Evolutionary conservation across 2,888 invertebrate species (phyloP).

Genomic region (Drosophila affinis): DNA sequence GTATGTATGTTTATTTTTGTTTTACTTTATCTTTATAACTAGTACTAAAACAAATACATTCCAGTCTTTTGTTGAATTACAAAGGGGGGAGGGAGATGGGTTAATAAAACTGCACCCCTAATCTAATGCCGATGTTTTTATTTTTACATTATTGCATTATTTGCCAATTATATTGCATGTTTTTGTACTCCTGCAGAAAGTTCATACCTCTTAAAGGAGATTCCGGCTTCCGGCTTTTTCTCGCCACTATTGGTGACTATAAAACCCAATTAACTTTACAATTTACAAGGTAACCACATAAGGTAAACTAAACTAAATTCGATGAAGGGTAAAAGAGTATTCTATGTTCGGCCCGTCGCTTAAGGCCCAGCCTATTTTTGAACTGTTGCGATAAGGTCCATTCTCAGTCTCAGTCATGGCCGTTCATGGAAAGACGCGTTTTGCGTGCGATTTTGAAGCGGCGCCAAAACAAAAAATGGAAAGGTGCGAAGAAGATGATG

Average conservation of each 20-base stretch:
- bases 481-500: slow-evolving; percentile 59
- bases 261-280: not conserved
- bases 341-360: not conserved
- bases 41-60: too few species aligned
- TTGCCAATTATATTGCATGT: slow-evolving; percentile 45
- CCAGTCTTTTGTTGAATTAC: too few species aligned
- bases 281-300: too few species aligned
- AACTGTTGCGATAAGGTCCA: slow-evolving; percentile 53
- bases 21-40: too few species aligned
- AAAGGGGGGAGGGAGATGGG: not conserved
- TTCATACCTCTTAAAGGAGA: not conserved
- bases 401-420: slow-evolving; percentile 55
- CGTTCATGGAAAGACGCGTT: slow-evolving; percentile 59
- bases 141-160: slow-evolving; percentile 4
- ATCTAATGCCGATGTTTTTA: not conserved
- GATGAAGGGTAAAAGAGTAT: not conserved
- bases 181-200: not conserved
- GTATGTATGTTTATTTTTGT: too few species aligned
- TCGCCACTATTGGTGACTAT: not conserved
- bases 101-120: not conserved
- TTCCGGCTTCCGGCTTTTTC: not conserved
- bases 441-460: slow-evolving; percentile 37
- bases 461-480: slow-evolving; percentile 54
- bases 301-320: not conserved
- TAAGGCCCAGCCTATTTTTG: slow-evolving; percentile 2